Percentiles rank a stretch among this genome's conserved stretches.
phyloP scores from a whole-genome alignment of 2,113 vertebrate species.

The Danio rerio region GRCz12tu NC_133180.1:74257501-74258000 shows the following conservation, averaged over 20 bases:
- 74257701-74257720: constrained; percentile 5
- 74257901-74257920: too few relatives aligned
- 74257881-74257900: too few relatives aligned
- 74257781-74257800: not conserved
- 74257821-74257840: not conserved
- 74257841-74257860: not conserved
- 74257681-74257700: not conserved
- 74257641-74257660: not conserved
- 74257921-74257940: too few relatives aligned
- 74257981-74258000: too few relatives aligned
- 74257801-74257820: not conserved
- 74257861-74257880: not conserved
- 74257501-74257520: too few relatives aligned
- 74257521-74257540: not conserved
- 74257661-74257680: constrained; percentile 8
- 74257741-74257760: not conserved
- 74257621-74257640: not conserved
- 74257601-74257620: constrained; percentile 46
- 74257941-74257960: too few relatives aligned
- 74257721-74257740: constrained; percentile 32
- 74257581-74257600: constrained; percentile 34
- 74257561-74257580: constrained; percentile 11
- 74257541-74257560: not conserved
- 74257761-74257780: not conserved
- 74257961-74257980: too few relatives aligned